Conservation (phyloP, 2,888 invertebrate genomes). For the Folsomia candida region DNA sequence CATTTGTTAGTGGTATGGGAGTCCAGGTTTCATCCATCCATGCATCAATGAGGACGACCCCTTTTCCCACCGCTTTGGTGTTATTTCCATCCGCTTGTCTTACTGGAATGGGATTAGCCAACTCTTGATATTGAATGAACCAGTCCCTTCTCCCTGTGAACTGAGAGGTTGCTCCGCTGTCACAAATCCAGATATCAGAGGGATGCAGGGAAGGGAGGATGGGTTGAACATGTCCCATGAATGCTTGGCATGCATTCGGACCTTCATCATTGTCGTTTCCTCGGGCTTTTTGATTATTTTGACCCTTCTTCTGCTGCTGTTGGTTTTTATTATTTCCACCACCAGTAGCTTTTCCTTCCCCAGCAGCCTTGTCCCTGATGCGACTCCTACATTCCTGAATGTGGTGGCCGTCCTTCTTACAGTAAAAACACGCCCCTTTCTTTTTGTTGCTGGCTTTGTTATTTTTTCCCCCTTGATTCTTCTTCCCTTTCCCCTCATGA, state of each 20-base stretch:
- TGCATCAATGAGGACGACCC: constrained; percentile 14
- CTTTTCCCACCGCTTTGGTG: constrained; percentile 18
- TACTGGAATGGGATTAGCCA: no score
- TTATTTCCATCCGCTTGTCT: no score
- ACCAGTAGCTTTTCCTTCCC: not conserved
- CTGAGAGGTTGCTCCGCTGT: not conserved
- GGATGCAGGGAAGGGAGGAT: no score
- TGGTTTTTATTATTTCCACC: no score
- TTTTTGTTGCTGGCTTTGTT: not conserved
- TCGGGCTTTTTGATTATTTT: no score
- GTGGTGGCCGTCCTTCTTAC: not conserved
- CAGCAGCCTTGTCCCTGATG: not conserved
- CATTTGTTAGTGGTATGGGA: not conserved
- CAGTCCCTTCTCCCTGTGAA: not conserved
- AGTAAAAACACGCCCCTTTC: not conserved
- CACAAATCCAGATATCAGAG: no score
- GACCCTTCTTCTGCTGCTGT: no score
- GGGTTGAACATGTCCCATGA: no score
- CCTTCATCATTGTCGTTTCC: no score
- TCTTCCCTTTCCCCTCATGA: not conserved
- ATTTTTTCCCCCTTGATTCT: not conserved
- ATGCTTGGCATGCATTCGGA: no score
- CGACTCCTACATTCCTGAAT: not conserved
- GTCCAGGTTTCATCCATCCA: constrained; percentile 3
- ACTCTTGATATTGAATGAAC: not conserved